A percentile compares a stretch with the other conserved stretches of the same genome.
Conservation (phyloP, 92 coral and sea anemone species). For the Porites lobata region DNA sequence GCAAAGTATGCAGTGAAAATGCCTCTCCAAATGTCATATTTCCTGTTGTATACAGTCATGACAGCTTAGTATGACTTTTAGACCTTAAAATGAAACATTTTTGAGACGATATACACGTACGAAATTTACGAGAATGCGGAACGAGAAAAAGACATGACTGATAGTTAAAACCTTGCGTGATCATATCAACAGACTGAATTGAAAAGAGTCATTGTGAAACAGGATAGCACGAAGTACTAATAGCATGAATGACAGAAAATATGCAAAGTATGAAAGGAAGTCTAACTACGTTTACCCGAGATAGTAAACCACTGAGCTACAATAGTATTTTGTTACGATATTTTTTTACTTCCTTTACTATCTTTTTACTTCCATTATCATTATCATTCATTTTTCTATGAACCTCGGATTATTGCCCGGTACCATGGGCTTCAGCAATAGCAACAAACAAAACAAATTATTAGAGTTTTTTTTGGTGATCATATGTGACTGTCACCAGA, state of each 20-base stretch:
- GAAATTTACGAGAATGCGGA: neutral
- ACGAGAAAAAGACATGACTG: neutral
- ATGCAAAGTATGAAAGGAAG: neutral
- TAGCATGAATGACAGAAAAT: neutral
- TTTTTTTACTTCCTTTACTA: neutral
- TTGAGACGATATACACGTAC: neutral
- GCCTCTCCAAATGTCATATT: neutral
- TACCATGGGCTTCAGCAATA: too few species aligned
- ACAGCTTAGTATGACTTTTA: neutral
- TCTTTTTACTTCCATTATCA: neutral
- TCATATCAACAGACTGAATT: neutral
- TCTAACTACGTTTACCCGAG: neutral
- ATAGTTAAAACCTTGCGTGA: neutral
- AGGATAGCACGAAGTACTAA: neutral
- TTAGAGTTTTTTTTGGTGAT: neutral
- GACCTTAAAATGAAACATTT: neutral
- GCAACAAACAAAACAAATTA: neutral
- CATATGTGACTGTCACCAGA: neutral
- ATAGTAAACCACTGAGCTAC: neutral
- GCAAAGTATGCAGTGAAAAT: neutral
- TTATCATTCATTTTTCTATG: too few species aligned
- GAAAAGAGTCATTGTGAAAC: constrained; percentile 8
- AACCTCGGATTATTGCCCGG: too few species aligned
- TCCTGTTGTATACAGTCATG: neutral
- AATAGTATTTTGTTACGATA: neutral